Conservation (phyloP, 2,113 vertebrate species). For the Capreolus pygargus region DNA sequence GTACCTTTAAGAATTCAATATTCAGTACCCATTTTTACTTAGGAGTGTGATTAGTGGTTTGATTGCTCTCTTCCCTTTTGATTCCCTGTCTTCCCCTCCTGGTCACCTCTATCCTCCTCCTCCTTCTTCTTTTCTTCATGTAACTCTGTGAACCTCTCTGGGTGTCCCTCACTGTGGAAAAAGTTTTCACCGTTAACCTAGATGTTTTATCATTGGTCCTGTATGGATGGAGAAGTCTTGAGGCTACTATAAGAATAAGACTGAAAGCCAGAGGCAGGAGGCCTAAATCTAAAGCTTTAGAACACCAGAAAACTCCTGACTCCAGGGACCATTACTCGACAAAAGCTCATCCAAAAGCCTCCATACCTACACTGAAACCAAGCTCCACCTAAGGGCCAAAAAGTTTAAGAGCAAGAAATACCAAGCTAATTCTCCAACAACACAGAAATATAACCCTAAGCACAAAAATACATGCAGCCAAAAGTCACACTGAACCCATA, state of each 20-base stretch:
- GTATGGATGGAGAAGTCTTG: not conserved
- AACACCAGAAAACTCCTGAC: not conserved
- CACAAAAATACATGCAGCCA: not conserved
- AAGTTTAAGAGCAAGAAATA: not conserved
- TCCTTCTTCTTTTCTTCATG: not conserved
- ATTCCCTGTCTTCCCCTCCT: not conserved
- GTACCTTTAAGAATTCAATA: not conserved
- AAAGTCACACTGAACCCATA: not conserved
- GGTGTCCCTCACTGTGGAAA: not conserved
- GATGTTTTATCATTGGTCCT: not conserved
- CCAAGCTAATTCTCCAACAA: not conserved
- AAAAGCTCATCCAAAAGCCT: not conserved
- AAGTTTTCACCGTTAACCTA: not conserved
- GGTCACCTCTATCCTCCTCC: not conserved
- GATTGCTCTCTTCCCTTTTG: not conserved
- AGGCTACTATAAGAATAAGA: not conserved
- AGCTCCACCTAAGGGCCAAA: not conserved
- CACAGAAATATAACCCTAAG: fast-evolving
- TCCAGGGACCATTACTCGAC: not conserved
- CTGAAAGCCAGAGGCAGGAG: not conserved
- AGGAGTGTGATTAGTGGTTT: not conserved
- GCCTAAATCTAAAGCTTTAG: not conserved
- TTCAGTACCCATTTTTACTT: not conserved
- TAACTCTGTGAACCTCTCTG: not conserved
- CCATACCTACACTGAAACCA: not conserved